Percentiles rank a stretch among this genome's conserved stretches.
Evolutionary conservation across 2,888 invertebrate genomes (phyloP).

Genomic region (Apamea epomidion): DNA sequence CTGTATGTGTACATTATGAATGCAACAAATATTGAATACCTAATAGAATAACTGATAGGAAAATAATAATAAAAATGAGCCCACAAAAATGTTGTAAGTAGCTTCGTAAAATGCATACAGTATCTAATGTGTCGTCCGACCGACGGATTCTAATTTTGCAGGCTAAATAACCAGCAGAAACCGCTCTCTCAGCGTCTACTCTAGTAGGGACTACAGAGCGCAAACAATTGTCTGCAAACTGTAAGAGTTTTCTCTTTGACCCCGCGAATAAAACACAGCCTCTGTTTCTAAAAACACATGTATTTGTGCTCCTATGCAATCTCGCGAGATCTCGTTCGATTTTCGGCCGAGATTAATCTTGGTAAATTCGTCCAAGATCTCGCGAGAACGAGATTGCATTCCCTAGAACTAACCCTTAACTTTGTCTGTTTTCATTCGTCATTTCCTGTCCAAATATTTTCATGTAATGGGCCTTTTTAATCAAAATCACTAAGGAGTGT

Average conservation of each 20-base stretch:
- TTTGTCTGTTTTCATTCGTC: not conserved
- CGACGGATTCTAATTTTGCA: not conserved
- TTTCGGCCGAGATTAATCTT: not conserved
- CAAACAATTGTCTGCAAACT: not conserved
- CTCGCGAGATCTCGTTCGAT: not conserved
- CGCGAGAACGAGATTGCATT: not conserved
- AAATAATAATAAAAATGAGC: not conserved
- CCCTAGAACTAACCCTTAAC: not conserved
- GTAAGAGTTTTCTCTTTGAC: not conserved
- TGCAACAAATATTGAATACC: not conserved
- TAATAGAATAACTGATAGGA: not conserved
- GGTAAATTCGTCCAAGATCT: not conserved
- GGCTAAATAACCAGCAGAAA: not conserved
- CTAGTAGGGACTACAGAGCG: not conserved
- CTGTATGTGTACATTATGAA: no score
- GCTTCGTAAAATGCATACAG: not conserved
- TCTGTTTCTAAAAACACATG: not conserved
- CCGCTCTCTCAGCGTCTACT: not conserved
- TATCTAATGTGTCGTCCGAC: not conserved
- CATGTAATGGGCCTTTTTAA: not conserved
- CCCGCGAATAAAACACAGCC: not conserved
- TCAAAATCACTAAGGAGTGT: constrained; percentile 3
- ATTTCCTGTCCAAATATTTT: not conserved
- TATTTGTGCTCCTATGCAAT: no score
- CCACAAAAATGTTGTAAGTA: not conserved